Evolutionary conservation across 2,113 vertebrate genomes (phyloP), one percentile per base, ranked within the genome.

Genomic region (Nycticebus coucang): DNA sequence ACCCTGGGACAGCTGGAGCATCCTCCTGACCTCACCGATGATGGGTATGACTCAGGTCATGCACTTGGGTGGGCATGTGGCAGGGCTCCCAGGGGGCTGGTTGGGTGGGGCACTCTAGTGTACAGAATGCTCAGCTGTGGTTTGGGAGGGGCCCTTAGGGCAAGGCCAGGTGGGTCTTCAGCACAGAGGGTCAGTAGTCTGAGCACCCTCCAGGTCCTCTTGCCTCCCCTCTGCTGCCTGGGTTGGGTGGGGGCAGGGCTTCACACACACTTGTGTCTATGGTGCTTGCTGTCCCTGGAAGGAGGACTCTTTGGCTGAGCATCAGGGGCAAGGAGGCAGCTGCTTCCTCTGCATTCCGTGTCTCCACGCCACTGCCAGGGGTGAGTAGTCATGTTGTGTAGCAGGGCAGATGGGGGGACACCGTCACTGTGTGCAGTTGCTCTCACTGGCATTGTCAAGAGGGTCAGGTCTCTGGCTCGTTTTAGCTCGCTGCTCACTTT

Each of bases 1-100:
- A 98, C 98, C 92, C 90, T 99, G 92, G 99, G 99, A 94, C 98
- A 99, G n/a, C 96, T 96, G 59, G 96, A 98, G 41, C 53, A 97
- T 28, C 94, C 98, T 15, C 94, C 95, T 0, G 94, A 97, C 50
- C 24, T 97, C 37, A 84, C 80, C 74, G 96, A 98, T 59, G 98
- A 99, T 18, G 99, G 99, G 99, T 99, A 95, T 98, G 98, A 77
- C 66, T 93, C 1, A 1, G 71, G 75, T 86, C 57, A 1, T 12
- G 1, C 18, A 5, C 45, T 55, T 41, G 53, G 37, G 33, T n/a
- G 53, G 89, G 24, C 7, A 11, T 41, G 68, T 22, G 14, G 5
- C 50, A 83, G 75, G 24, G 35, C 35, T 68, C 69, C 80, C 37
- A 35, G 30, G 62, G 24, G 33, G 84, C 57, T 1, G 35, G 77